These are phyloP conservation scores for Campylorhamphus procurvoides DNA, from an alignment of 2,113 vertebrate genomes.

Conservation along the genomic window DNA sequence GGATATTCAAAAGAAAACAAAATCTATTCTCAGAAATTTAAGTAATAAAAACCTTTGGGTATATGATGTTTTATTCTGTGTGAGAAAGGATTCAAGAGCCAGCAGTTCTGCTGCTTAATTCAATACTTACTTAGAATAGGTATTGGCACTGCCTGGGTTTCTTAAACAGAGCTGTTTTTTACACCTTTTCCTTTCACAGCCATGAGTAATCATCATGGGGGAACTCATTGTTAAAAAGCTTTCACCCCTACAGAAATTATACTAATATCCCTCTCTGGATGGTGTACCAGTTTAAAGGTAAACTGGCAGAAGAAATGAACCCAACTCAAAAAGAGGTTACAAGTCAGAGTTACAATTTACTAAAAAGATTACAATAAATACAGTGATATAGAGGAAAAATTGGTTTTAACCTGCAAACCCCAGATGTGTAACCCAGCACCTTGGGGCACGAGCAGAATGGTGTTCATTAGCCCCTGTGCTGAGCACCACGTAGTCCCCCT, in stretches of 20 bases:
- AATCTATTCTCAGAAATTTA: neutral
- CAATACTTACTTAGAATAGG: neutral
- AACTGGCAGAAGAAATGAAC: too few species aligned
- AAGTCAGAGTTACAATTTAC: too few species aligned
- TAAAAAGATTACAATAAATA: too few species aligned
- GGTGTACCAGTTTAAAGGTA: too few species aligned
- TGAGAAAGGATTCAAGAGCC: neutral
- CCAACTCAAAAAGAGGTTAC: too few species aligned
- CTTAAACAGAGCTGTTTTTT: neutral
- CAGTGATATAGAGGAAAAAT: too few species aligned
- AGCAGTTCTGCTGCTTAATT: neutral
- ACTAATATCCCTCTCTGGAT: too few species aligned
- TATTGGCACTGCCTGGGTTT: neutral
- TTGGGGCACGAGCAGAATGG: too few species aligned
- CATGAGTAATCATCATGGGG: neutral
- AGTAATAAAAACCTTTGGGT: neutral
- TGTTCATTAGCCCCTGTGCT: too few species aligned
- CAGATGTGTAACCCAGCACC: too few species aligned
- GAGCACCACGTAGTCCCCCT: too few species aligned
- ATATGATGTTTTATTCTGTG: neutral
- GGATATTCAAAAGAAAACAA: neutral
- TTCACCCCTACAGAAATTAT: neutral
- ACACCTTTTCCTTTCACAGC: neutral
- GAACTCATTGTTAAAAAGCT: neutral
- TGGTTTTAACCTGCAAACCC: too few species aligned